These are phyloP conservation scores for Clistopyga incitator DNA, from an alignment of 2,888 invertebrate genomes.

Conservation along the genomic window DNA sequence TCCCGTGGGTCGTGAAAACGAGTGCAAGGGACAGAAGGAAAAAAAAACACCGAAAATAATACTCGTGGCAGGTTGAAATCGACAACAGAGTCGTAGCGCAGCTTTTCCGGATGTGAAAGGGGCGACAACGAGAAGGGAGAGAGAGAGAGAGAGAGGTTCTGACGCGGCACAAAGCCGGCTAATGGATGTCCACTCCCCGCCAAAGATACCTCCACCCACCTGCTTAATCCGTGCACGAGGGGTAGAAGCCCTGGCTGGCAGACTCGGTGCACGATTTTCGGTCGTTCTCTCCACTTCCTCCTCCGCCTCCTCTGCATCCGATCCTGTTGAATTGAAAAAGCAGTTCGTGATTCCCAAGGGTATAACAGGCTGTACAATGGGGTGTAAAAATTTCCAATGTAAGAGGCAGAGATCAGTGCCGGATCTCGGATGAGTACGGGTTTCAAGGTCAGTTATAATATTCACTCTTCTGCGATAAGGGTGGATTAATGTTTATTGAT, in stretches of 20 bases:
- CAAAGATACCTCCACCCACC: constrained; percentile 81
- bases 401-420: constrained; percentile 12
- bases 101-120: constrained; percentile 48
- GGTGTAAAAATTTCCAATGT: constrained; percentile 22
- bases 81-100: constrained; percentile 29
- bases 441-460: not conserved
- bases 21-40: constrained; percentile 2
- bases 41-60: constrained; percentile 30
- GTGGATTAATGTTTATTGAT: not conserved
- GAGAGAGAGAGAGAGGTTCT: constrained; percentile 57
- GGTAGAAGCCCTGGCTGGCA: constrained; percentile 52
- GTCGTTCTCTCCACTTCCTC: not conserved
- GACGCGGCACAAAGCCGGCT: constrained; percentile 81
- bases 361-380: constrained; percentile 12
- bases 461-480: not conserved
- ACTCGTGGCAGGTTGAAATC: not conserved
- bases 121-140: constrained; percentile 25
- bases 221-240: constrained; percentile 70
- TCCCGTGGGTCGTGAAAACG: constrained; percentile 62
- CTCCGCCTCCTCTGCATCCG: constrained; percentile 15
- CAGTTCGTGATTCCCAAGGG: constrained; percentile 23
- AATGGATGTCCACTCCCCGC: constrained; percentile 84
- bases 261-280: not conserved
- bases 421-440: not conserved
- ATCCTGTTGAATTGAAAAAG: constrained; percentile 49